Base-by-base conservation (phyloP, 2,113 vertebrate species). In the Buteo buteo region DNA sequence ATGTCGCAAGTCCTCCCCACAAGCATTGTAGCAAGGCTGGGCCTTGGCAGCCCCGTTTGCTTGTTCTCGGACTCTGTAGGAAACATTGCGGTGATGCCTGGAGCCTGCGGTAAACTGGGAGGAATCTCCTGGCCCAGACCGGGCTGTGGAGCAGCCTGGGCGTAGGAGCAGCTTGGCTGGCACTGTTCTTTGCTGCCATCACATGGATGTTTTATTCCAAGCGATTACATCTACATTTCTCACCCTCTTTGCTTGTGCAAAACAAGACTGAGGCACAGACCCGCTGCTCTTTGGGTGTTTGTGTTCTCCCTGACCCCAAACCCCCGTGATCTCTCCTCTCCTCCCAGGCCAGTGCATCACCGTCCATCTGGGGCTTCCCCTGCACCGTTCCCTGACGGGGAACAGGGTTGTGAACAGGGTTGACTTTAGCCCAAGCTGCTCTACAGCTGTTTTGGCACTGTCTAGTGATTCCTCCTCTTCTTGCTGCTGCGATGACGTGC, bases 151-250 rank as follows among this genome's bases (percentile, higher is more conserved):
- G 73, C 71, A 55, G 49, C 7, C 73, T 10, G 72, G 58, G 32
- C 17, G 7, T 1, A 6, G 58, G 54, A 88, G 74, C 89, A 59
- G 59, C 7, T 11, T 5, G 3, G 2, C 84, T 81, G 88, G 36
- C 44, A 3, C 61, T 77, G 93, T 80, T 91, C 96, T 96, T 89
- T 97, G 94, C 95, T 97, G 95, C 97, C 95, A 95, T 94, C 95
- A 5, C 86, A 94, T 97, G 95, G 95, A 91, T 85, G 40, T 82
- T 96, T 93, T 28, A 73, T 64, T 76, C 88, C 80, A 57, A 76
- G 77, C 6, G 0, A 16, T 14, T 31, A 18, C 6, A 2, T 54
- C 57, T 62, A 5, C 32, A 1, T 16, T 61, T 52, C 76, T 55
- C 67, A 40, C 11, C 3, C 9, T 31, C 70, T 72, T 61, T 12